Conservation (phyloP, 2,113 vertebrate genomes). For the Saguinus midas region DNA sequence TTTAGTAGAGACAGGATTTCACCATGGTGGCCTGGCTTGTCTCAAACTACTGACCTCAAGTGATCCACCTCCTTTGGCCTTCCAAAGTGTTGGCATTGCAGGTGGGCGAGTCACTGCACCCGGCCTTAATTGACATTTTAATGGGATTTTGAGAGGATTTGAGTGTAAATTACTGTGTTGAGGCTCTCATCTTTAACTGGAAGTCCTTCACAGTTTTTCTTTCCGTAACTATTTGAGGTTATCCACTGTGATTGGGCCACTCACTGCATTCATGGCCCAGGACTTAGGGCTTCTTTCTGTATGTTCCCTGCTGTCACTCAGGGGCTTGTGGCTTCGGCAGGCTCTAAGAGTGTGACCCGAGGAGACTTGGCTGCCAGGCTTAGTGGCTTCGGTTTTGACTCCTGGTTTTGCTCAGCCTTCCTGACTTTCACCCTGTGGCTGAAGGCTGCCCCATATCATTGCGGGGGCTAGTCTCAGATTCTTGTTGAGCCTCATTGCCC, state of each 20-base stretch:
- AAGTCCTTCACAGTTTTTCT: neutral
- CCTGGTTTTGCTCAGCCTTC: neutral
- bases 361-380: neutral
- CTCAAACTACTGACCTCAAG: no score
- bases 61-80: no score
- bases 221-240: no score
- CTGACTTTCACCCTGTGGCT: neutral
- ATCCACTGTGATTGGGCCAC: neutral
- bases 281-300: neutral
- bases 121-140: neutral
- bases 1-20: no score
- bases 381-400: fast-evolving
- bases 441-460: no score
- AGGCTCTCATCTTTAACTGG: neutral
- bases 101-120: fast-evolving
- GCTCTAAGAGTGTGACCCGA: no score
- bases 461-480: no score
- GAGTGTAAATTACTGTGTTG: neutral
- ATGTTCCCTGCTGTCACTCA: neutral
- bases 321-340: fast-evolving
- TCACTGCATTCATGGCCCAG: no score
- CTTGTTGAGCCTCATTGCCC: neutral
- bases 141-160: neutral
- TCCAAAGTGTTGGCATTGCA: no score
- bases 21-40: no score